phyloP scores from a whole-genome alignment of 37 sponge, comb jelly and placozoan genomes.

The Beroe forskalii region DNA sequence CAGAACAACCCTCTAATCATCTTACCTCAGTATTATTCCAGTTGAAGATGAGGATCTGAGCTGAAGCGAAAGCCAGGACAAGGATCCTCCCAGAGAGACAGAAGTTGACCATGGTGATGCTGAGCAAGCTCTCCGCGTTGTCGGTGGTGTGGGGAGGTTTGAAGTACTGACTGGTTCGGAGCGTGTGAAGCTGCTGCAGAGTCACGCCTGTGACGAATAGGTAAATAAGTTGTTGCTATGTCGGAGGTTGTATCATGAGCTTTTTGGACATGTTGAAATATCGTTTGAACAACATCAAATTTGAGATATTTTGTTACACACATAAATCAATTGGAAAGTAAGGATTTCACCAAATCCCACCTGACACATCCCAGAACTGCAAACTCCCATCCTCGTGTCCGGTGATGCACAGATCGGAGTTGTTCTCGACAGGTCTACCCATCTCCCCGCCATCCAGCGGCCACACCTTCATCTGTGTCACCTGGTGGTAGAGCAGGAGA shows the following conservation, averaged over 20 bases:
- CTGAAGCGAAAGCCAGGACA: constrained; percentile 12
- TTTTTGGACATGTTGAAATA: too few species aligned
- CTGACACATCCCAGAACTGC: constrained; percentile 65
- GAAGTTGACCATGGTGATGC: not conserved
- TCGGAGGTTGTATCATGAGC: too few species aligned
- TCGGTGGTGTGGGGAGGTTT: not conserved
- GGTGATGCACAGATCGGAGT: constrained; percentile 48
- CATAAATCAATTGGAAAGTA: too few species aligned
- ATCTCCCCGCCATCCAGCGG: constrained; percentile 36
- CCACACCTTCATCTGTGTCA: constrained; percentile 44
- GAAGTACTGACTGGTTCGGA: not conserved
- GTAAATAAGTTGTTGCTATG: too few species aligned
- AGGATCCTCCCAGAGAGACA: constrained; percentile 26
- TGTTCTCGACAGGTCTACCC: constrained; percentile 60
- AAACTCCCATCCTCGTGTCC: constrained; percentile 45
- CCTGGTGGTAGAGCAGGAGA: constrained; percentile 20
- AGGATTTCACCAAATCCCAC: too few species aligned
- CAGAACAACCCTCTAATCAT: too few species aligned
- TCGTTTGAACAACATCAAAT: too few species aligned
- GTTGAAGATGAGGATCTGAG: constrained; percentile 26
- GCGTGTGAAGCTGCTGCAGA: constrained; percentile 18
- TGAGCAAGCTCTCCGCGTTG: constrained; percentile 22
- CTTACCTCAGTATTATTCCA: constrained; percentile 50
- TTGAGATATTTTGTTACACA: too few species aligned
- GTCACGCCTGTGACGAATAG: constrained; percentile 6